These are phyloP conservation scores for Nannobrachium achirus DNA, from an alignment of 2,113 vertebrate species.

Conservation along the genomic window DNA sequence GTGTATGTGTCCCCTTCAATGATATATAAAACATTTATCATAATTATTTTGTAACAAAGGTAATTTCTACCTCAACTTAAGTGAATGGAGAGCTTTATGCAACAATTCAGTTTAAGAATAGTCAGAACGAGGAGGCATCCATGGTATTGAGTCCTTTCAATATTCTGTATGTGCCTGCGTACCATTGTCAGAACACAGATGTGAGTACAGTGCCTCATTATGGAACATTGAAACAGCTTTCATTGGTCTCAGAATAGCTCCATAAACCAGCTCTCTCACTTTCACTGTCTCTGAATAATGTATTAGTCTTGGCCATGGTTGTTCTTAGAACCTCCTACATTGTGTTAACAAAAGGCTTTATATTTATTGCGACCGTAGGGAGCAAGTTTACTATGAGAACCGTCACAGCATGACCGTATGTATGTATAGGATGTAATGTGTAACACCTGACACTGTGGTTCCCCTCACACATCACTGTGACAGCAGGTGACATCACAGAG, in stretches of 20 bases:
- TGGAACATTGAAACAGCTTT: conserved; percentile 32
- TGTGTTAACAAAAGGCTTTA: conserved; percentile 21
- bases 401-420: no score
- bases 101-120: no score
- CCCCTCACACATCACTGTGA: no score
- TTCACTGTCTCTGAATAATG: conserved; percentile 2
- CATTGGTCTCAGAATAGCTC: conserved; percentile 21
- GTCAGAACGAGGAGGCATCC: no score
- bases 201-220: conserved; percentile 36
- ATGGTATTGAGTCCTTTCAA: neutral
- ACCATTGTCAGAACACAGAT: conserved; percentile 14
- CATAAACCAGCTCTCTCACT: conserved; percentile 17
- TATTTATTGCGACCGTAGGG: conserved; percentile 20
- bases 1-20: neutral
- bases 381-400: no score
- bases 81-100: no score
- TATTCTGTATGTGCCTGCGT: conserved; percentile 4
- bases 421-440: no score
- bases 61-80: no score
- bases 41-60: no score
- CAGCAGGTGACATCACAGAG: no score
- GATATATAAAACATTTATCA: no score
- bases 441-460: no score
- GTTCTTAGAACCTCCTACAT: conserved; percentile 15
- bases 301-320: conserved; percentile 47